Base-by-base conservation (phyloP, 2,888 invertebrate species). In the Ypsolopha scabrella region DNA sequence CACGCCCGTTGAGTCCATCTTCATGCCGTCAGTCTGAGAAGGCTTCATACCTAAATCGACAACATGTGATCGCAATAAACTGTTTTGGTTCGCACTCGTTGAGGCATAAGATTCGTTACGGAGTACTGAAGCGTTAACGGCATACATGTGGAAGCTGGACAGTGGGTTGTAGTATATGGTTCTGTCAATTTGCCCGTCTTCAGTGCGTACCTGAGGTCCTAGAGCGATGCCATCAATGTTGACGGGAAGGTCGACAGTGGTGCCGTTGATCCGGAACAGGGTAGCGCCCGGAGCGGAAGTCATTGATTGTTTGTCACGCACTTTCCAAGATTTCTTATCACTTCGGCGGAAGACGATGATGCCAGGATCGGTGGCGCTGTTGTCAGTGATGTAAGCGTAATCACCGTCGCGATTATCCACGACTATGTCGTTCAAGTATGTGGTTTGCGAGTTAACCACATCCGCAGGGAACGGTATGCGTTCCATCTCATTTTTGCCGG, bases 11-110 rank as follows among this genome's bases (percentile, higher is more conserved):
- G 91, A 88, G 59, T 93, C 92, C 91, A 93, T 92, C 54, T 90
- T 88, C 91, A 94, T 92, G 0, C 93, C 93, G 61, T 91, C 92
- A 0, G 91, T 90, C 69, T 92, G 91, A 0, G 92, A 92, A 0
- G 83, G 70, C 65, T 92, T 92, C 0, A 73, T 63, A 0, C 92
- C 93, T 41, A 91, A 70, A 56, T 91, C 89, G 7, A 73, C 81
- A 0, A 93, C 88, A 55, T 86, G 75, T 0, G 80, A 74, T n/a
- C 79, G 73, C 6, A 85, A 56, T 7, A 75, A 75, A 46, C 74
- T 72, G 6, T 75, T 24, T 24, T 24, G 24, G 24, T 4, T 70
- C 0, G 61, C 60, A 7, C 70, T 72, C 52, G 63, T 66, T 51
- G 70, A 60, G 0, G 75, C 73, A 34, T 87, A 65, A 6, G 83